Base-by-base conservation (phyloP, 2,797 vertebrate genomes). In the Argentina silus region DNA sequence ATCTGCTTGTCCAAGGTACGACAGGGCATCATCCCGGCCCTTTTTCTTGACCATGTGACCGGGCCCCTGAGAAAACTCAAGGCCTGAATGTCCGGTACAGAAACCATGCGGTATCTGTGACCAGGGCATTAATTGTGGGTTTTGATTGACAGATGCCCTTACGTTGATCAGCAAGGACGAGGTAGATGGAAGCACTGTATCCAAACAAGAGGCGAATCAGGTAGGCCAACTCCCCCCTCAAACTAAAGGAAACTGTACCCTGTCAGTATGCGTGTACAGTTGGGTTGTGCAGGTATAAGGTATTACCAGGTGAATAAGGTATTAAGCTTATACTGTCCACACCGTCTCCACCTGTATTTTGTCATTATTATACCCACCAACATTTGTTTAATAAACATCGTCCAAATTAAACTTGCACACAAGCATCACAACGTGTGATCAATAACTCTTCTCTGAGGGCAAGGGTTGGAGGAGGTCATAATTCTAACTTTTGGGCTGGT, bases 101-200 rank as follows among this genome's bases (percentile, higher is more conserved):
- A 48, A 2, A 48, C 47, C 11, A 57, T 8, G 7, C 42, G 17
- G 42, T 1, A 17, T 42, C 9, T 43, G 36, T 2, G 17, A 45
- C 8, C 15, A 73, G 36, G 12, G 6, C 44, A 11, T 73, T 67
- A 1, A 67, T 63, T 14, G 62, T 59, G 42, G 23, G 61, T 21
- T 79, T 88, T 77, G 19, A 43, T 80, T 78, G 71, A 79, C 91
- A 96, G 97, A 98, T 81, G 86, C 86, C 67, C 78, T 98, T 81
- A 96, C 95, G 65, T 92, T 99, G 79, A 98, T 99, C 90, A 95
- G 92, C 88, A 93, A 91, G 81, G 95, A 96, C 61, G 97, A 98
- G 88, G 94, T 93, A n/a, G 84, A 92, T 67, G 93, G 88, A 91
- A 97, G 97, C 89, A 80, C 65, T 0, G 83, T 98, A 67, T 96